Conservation (phyloP, 2,113 vertebrate species). For the Pelobates fuscus region DNA sequence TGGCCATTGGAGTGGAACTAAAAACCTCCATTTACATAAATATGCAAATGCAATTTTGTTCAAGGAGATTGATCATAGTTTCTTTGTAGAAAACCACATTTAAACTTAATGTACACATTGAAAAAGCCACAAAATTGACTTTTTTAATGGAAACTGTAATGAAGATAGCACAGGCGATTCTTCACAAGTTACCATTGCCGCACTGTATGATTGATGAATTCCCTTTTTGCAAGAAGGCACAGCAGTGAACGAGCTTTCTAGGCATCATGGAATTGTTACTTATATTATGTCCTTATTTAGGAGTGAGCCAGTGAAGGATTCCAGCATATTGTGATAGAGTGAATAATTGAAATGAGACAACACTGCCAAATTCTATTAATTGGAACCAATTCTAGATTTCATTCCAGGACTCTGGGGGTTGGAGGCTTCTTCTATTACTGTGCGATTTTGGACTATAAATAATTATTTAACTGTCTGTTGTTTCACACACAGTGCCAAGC, state of each 20-base stretch:
- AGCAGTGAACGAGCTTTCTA: background rate
- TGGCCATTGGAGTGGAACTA: too few relatives aligned
- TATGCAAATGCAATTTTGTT: too few relatives aligned
- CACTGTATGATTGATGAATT: background rate
- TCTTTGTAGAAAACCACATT: too few relatives aligned
- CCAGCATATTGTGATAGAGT: background rate
- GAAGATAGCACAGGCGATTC: too few relatives aligned
- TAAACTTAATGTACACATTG: too few relatives aligned
- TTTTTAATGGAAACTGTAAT: too few relatives aligned
- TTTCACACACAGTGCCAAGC: background rate
- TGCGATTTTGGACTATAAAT: background rate
- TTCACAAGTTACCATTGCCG: too few relatives aligned
- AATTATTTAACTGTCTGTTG: background rate
- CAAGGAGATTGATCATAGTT: too few relatives aligned
- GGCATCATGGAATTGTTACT: constrained; percentile 3
- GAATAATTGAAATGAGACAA: constrained; percentile 1
- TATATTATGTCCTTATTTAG: constrained; percentile 29
- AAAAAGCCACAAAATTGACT: too few relatives aligned
- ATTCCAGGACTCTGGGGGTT: constrained; percentile 14
- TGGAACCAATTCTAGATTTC: constrained; percentile 21
- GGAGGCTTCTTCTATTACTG: constrained; percentile 2
- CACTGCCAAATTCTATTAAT: constrained; percentile 24
- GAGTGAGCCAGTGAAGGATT: background rate
- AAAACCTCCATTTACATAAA: too few relatives aligned
- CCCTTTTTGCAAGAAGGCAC: background rate